Conservation (phyloP, 2,797 vertebrate genomes). For the Pangasius larnaudii region DNA sequence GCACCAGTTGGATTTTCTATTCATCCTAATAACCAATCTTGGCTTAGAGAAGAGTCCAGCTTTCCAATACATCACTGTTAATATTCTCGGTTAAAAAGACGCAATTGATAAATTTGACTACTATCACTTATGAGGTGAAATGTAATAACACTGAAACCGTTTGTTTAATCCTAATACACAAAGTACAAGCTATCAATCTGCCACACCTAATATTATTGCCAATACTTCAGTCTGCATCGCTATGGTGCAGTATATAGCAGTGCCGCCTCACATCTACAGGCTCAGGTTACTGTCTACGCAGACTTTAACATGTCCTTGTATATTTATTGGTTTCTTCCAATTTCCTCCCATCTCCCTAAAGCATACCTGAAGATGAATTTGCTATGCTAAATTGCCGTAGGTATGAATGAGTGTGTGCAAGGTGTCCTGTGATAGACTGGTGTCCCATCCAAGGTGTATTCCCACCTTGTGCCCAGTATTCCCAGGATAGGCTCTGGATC, state of each 20-base stretch:
- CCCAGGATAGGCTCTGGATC: neutral
- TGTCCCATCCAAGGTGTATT: neutral
- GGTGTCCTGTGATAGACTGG: neutral
- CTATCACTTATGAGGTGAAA: neutral
- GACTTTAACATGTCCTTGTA: neutral
- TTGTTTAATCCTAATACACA: neutral
- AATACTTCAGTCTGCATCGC: neutral
- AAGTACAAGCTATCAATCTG: constrained; percentile 1
- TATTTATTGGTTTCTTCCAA: neutral
- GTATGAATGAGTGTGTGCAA: neutral
- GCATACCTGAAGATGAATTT: neutral
- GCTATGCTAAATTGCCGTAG: neutral
- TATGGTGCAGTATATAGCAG: too few species aligned
- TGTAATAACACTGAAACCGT: neutral
- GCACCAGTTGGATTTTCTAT: constrained; percentile 10
- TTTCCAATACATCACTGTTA: constrained; percentile 34
- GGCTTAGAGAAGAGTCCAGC: constrained; percentile 5
- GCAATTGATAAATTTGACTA: neutral
- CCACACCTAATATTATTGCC: neutral
- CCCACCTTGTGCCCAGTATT: neutral
- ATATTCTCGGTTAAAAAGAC: neutral
- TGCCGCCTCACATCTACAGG: neutral
- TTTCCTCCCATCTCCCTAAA: neutral
- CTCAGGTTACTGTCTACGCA: neutral
- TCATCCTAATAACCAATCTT: constrained; percentile 27